Evolutionary conservation across 2,888 invertebrate genomes (phyloP).

Genomic region (Bellardia bayeri): DNA sequence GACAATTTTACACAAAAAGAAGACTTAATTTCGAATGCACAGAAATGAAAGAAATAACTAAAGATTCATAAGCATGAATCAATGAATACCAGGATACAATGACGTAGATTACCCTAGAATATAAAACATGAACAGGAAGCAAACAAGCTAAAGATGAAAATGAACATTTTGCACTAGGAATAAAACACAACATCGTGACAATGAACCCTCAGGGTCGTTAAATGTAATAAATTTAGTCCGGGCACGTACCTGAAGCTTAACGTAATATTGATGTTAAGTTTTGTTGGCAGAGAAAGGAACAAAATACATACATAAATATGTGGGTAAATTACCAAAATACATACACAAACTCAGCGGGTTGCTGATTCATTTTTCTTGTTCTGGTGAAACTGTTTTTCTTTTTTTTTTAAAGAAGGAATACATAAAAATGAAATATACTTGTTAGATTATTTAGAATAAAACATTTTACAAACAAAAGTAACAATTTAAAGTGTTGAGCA

Average conservation of each 20-base stretch:
- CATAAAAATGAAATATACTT: constrained; percentile 20
- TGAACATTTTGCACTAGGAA: too few species aligned
- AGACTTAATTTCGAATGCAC: constrained; percentile 49
- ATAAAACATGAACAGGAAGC: constrained; percentile 16
- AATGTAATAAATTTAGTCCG: constrained; percentile 83
- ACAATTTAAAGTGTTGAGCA: too few species aligned
- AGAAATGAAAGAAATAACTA: not conserved
- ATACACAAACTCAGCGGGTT: not conserved
- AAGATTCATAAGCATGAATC: constrained; percentile 45
- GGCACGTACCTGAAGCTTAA: constrained; percentile 82
- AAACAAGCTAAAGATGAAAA: constrained; percentile 31
- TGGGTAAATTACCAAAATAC: constrained; percentile 17
- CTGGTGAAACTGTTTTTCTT: too few species aligned
- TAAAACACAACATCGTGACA: constrained; percentile 61
- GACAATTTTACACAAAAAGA: constrained; percentile 41
- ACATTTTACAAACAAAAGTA: not conserved
- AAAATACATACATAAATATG: not conserved
- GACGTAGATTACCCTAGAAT: not conserved
- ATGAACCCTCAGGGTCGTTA: constrained; percentile 74
- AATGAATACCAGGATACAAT: constrained; percentile 11
- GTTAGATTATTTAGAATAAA: constrained; percentile 4
- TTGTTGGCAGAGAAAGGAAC: not conserved
- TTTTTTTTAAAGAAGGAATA: not conserved
- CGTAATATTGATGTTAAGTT: constrained; percentile 75
- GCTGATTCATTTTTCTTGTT: not conserved